phyloP scores from a whole-genome alignment of 1,140 invertebrate genomes.

The Anastrepha ludens region DNA sequence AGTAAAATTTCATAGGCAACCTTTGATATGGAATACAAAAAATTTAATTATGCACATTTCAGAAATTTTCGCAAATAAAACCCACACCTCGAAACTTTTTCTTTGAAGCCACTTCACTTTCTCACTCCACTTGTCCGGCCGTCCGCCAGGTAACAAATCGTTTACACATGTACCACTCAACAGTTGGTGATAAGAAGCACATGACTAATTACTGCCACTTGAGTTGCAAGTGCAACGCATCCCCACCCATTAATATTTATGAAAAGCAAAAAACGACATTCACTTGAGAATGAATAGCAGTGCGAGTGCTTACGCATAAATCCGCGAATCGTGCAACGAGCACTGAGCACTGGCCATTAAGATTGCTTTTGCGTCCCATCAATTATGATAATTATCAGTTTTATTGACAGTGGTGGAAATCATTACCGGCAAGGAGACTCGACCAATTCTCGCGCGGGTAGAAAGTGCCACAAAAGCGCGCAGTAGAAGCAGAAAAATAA shows the following conservation, averaged over 20 bases:
- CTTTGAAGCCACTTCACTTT: neutral
- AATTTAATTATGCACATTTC: too few relatives aligned
- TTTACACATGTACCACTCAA: slow-evolving; percentile 49
- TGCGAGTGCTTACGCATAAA: slow-evolving; percentile 24
- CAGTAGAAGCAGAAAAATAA: too few relatives aligned
- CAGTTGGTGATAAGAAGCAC: slow-evolving; percentile 42
- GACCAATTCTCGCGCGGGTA: neutral
- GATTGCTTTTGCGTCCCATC: slow-evolving; percentile 55
- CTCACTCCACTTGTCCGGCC: neutral
- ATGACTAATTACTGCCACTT: slow-evolving; percentile 49
- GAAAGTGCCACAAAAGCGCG: neutral
- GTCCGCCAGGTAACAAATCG: slow-evolving; percentile 33
- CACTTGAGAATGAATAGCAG: slow-evolving; percentile 4
- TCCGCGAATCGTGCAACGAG: too few relatives aligned
- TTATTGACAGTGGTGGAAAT: slow-evolving; percentile 58
- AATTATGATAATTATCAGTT: slow-evolving; percentile 59
- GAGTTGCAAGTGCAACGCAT: slow-evolving; percentile 37
- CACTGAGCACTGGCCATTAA: slow-evolving; percentile 26
- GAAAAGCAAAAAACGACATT: neutral
- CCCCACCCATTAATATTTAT: slow-evolving; percentile 27
- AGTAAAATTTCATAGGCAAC: too few relatives aligned
- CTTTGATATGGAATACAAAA: too few relatives aligned
- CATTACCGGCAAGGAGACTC: slow-evolving; percentile 1
- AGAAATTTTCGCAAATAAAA: too few relatives aligned
- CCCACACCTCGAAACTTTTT: neutral